These are phyloP conservation scores for Vultur gryphus DNA, from an alignment of 2,797 vertebrate genomes.

Conservation along the genomic window DNA sequence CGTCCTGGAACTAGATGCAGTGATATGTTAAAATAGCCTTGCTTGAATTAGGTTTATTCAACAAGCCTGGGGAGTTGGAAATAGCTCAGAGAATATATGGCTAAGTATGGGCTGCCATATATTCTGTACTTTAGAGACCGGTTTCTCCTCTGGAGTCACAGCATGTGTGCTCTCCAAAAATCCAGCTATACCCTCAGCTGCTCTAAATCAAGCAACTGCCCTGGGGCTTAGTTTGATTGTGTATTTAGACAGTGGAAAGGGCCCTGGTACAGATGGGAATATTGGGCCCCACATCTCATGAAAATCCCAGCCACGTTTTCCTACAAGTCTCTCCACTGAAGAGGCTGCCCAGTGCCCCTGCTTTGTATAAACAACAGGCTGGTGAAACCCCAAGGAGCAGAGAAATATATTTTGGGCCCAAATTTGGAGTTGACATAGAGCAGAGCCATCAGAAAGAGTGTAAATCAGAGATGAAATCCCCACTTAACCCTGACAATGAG, in stretches of 20 bases:
- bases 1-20: neutral
- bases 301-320: neutral
- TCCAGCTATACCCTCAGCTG: neutral
- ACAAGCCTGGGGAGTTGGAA: neutral
- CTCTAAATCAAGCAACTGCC: slow-evolving; percentile 18
- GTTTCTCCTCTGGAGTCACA: slow-evolving; percentile 1
- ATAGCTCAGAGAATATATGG: neutral
- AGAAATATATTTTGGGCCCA: neutral
- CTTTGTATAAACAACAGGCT: slow-evolving; percentile 2
- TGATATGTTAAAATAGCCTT: slow-evolving; percentile 1
- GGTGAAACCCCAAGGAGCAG: neutral
- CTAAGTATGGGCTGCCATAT: neutral
- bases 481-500: neutral
- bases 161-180: neutral
- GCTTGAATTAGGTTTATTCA: neutral
- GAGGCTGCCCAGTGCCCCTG: neutral
- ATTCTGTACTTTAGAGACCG: neutral
- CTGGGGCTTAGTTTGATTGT: neutral
- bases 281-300: neutral
- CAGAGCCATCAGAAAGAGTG: neutral
- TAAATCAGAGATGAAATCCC: slow-evolving; percentile 20
- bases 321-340: neutral
- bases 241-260: neutral
- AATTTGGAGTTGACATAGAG: neutral
- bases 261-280: neutral